Conservation (phyloP, 2,888 invertebrate genomes). For the Caenorhabditis sp. region DNA sequence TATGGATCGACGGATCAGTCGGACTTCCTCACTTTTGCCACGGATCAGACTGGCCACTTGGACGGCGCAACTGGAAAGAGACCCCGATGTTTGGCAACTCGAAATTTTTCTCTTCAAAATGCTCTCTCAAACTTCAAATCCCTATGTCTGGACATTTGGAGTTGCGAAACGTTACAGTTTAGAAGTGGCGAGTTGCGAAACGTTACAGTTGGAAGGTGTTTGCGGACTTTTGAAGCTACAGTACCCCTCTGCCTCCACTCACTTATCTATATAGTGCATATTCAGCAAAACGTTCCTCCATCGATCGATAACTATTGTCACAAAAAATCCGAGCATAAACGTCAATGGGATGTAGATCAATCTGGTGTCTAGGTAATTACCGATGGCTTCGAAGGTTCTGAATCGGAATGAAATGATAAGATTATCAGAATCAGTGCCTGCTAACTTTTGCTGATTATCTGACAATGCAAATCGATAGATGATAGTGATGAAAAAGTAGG, state of each 20-base stretch:
- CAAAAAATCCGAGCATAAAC: constrained; percentile 79
- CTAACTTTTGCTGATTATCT: constrained; percentile 16
- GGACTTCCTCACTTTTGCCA: constrained; percentile 61
- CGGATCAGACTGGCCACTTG: constrained; percentile 49
- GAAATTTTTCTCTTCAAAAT: neutral
- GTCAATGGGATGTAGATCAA: constrained; percentile 74
- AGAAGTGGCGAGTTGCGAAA: too few relatives aligned
- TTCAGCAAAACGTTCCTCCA: constrained; percentile 73
- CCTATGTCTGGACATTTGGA: too few relatives aligned
- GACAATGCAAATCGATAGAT: constrained; percentile 41
- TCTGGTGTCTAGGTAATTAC: constrained; percentile 48
- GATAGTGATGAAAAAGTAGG: constrained; percentile 24
- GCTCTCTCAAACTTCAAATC: too few relatives aligned
- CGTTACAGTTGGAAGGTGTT: too few relatives aligned
- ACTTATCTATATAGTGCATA: constrained; percentile 77
- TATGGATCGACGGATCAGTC: constrained; percentile 63
- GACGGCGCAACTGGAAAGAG: constrained; percentile 69
- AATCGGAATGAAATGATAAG: neutral
- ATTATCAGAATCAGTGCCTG: neutral
- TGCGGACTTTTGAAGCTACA: too few relatives aligned
- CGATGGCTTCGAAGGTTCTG: constrained; percentile 44
- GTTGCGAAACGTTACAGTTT: too few relatives aligned
- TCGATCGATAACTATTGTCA: constrained; percentile 72
- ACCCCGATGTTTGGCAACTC: too few relatives aligned
- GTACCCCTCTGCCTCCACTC: too few relatives aligned